phyloP scores from a whole-genome alignment of 2,888 invertebrate genomes.

The Odontomyia ornata region DNA sequence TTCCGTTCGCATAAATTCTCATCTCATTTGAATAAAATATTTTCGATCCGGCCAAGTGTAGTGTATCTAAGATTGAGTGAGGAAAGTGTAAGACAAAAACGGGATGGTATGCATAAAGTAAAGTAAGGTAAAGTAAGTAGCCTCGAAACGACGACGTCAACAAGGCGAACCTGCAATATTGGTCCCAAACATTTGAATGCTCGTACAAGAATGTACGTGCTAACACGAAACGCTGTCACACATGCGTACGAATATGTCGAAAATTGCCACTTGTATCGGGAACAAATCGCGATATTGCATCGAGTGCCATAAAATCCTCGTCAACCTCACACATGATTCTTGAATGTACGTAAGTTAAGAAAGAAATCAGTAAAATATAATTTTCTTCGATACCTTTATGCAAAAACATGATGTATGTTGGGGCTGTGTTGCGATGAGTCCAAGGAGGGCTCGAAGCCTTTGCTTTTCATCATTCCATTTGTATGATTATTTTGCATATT shows the following conservation, averaged over 20 bases:
- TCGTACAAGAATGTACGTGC: neutral
- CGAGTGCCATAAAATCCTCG: slow-evolving; percentile 32
- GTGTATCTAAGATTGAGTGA: slow-evolving; percentile 1
- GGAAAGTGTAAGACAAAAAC: slow-evolving; percentile 33
- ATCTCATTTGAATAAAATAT: slow-evolving; percentile 50
- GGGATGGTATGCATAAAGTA: slow-evolving; percentile 9
- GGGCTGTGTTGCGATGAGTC: neutral
- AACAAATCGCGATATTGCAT: slow-evolving; percentile 37
- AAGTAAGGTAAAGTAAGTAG: neutral
- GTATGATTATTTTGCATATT: neutral
- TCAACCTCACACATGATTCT: slow-evolving; percentile 42
- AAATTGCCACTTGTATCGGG: slow-evolving; percentile 28
- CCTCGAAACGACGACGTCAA: neutral
- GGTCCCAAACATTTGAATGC: neutral
- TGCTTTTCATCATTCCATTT: neutral
- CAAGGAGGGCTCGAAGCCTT: neutral
- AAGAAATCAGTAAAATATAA: slow-evolving; percentile 47
- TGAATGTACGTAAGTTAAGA: slow-evolving; percentile 37
- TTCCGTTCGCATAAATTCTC: slow-evolving; percentile 49
- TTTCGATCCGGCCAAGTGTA: slow-evolving; percentile 33
- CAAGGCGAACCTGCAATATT: neutral
- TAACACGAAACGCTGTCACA: neutral
- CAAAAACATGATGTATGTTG: slow-evolving; percentile 49
- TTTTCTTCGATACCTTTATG: slow-evolving; percentile 47
- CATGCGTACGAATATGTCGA: slow-evolving; percentile 25